Conservation (phyloP, 2,888 invertebrate genomes). For the Monoplex corrugatus region DNA sequence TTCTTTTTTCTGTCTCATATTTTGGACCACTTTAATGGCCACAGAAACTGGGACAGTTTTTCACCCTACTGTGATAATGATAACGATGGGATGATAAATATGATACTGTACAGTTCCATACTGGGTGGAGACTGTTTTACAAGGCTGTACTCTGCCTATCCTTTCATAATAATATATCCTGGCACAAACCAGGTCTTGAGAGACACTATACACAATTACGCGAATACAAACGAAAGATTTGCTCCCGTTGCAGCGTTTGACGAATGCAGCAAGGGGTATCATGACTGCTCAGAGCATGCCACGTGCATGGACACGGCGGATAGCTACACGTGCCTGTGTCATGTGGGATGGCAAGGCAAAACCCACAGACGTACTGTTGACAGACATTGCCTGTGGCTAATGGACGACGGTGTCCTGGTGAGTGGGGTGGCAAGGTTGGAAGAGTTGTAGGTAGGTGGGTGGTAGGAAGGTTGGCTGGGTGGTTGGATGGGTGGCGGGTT, state of each 20-base stretch:
- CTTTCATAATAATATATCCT: too few relatives aligned
- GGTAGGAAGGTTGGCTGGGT: not conserved
- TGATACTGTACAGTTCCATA: too few relatives aligned
- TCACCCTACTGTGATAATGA: too few relatives aligned
- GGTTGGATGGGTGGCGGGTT: not conserved
- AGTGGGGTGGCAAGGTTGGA: not conserved
- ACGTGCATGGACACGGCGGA: conserved; percentile 95
- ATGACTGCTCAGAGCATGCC: conserved; percentile 91
- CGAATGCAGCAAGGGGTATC: conserved; percentile 89
- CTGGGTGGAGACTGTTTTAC: too few relatives aligned
- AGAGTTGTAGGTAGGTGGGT: too few relatives aligned
- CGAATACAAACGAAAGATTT: not conserved
- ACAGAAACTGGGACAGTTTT: too few relatives aligned
- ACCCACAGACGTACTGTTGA: conserved; percentile 31
- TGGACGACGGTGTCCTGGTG: conserved; percentile 73
- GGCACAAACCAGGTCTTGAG: conserved; percentile 67
- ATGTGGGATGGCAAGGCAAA: conserved; percentile 79
- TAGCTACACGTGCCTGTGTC: conserved; percentile 94
- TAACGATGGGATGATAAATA: too few relatives aligned
- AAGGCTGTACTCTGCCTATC: too few relatives aligned
- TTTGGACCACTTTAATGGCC: too few relatives aligned
- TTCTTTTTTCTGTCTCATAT: too few relatives aligned
- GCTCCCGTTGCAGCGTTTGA: conserved; percentile 87
- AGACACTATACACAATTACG: not conserved
- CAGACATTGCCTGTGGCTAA: conserved; percentile 60